Evolutionary conservation across 2,888 invertebrate genomes (phyloP).

Genomic region (Drosophila glabriapex): DNA sequence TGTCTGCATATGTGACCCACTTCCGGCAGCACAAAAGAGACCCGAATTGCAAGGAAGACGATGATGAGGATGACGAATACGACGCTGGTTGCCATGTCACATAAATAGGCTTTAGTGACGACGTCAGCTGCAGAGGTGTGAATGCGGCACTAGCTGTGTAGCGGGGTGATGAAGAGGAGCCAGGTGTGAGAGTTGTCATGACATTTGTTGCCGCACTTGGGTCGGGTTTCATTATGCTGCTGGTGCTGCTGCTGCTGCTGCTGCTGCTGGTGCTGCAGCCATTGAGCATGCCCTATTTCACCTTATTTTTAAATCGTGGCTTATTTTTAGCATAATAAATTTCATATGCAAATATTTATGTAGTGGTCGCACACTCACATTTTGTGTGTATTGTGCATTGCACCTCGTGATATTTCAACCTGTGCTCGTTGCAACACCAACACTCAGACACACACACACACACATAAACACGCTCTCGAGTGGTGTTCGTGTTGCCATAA

Average conservation of each 20-base stretch:
- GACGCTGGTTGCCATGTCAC: constrained; percentile 46
- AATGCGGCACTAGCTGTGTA: constrained; percentile 37
- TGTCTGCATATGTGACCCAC: constrained; percentile 74
- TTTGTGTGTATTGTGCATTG: constrained; percentile 30
- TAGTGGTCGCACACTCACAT: constrained; percentile 32
- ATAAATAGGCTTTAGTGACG: constrained; percentile 63
- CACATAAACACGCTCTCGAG: constrained; percentile 57
- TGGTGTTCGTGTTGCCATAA: constrained; percentile 74
- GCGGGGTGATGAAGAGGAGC: background rate
- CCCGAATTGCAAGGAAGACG: constrained; percentile 62
- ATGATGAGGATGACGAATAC: constrained; percentile 19
- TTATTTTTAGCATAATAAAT: constrained; percentile 85
- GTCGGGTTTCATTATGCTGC: constrained; percentile 69
- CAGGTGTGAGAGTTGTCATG: constrained; percentile 67
- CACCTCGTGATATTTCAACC: constrained; percentile 49
- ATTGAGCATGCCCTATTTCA: constrained; percentile 75
- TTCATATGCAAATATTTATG: constrained; percentile 84
- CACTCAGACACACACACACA: constrained; percentile 28
- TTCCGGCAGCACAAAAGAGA: constrained; percentile 73
- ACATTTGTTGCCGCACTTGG: constrained; percentile 63
- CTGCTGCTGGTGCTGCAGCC: background rate
- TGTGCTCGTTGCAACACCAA: constrained; percentile 25
- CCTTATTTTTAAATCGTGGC: constrained; percentile 81
- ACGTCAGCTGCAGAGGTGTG: constrained; percentile 63
- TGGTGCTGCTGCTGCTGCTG: background rate